phyloP scores from a whole-genome alignment of 2,113 vertebrate genomes.

The Empidonax alnorum region DNA sequence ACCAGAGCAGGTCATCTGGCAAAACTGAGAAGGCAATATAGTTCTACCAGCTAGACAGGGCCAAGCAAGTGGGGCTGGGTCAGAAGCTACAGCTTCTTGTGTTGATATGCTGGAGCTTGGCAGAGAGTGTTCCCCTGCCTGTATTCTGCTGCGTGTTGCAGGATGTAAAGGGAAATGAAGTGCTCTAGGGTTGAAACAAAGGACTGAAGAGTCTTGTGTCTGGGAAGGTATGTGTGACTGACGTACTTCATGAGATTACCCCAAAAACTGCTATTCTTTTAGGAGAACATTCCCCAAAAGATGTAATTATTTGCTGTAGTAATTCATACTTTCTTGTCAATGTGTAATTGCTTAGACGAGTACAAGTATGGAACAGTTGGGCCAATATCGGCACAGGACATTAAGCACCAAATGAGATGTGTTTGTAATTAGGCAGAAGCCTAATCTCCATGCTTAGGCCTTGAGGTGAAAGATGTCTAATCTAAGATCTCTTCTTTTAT shows the following conservation, averaged over 20 bases:
- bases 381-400: neutral
- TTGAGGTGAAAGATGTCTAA: neutral
- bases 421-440: neutral
- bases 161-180: neutral
- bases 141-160: neutral
- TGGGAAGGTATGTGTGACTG: neutral
- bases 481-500: neutral
- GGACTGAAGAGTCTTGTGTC: neutral
- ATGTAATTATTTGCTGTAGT: neutral
- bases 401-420: neutral
- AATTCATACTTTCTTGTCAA: neutral
- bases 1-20: neutral
- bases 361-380: neutral
- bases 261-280: neutral
- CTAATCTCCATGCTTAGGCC: neutral
- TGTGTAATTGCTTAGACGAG: neutral
- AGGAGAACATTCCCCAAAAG: neutral
- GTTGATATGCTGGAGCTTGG: neutral
- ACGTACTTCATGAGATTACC: neutral
- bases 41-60: neutral
- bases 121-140: neutral
- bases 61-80: neutral
- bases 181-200: neutral
- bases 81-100: neutral
- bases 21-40: neutral